A percentile compares a stretch with the other conserved stretches of the same genome.
phyloP scores from a whole-genome alignment of 2,888 invertebrate genomes.

The Trypoxylon attenuatum region DNA sequence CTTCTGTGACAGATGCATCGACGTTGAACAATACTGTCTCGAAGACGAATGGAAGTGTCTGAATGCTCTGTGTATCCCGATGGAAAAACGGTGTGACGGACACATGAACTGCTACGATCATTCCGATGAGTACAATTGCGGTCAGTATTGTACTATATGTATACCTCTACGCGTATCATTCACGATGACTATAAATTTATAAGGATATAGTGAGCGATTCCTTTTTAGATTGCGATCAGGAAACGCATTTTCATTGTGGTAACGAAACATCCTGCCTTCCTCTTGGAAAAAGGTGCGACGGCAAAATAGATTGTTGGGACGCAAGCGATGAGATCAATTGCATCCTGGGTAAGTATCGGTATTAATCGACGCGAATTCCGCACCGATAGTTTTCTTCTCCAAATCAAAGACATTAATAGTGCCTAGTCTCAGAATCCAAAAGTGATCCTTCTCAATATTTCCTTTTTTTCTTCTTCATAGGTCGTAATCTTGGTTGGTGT shows the following conservation, averaged over 20 bases:
- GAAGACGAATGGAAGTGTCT: constrained; percentile 83
- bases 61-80: constrained; percentile 82
- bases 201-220: constrained; percentile 1
- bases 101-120: constrained; percentile 84
- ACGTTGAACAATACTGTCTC: constrained; percentile 78
- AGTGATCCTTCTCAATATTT: constrained; percentile 19
- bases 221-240: constrained; percentile 80
- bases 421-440: constrained; percentile 9
- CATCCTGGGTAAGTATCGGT: constrained; percentile 76
- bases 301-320: constrained; percentile 86
- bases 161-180: no score
- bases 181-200: neutral
- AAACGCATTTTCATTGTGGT: constrained; percentile 84
- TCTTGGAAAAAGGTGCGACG: constrained; percentile 82
- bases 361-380: no score
- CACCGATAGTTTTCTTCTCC: constrained; percentile 44
- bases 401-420: constrained; percentile 1
- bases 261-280: constrained; percentile 84
- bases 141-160: no score
- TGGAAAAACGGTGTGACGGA: constrained; percentile 82
- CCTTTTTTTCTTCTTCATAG: constrained; percentile 59
- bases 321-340: constrained; percentile 85
- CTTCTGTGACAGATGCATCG: constrained; percentile 75
- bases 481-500: constrained; percentile 68
- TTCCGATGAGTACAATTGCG: constrained; percentile 84